A percentile compares a stretch with the other conserved stretches of the same genome.
phyloP scores from a whole-genome alignment of 2,797 vertebrate genomes.

The Lepilemur ruficaudatus region DNA sequence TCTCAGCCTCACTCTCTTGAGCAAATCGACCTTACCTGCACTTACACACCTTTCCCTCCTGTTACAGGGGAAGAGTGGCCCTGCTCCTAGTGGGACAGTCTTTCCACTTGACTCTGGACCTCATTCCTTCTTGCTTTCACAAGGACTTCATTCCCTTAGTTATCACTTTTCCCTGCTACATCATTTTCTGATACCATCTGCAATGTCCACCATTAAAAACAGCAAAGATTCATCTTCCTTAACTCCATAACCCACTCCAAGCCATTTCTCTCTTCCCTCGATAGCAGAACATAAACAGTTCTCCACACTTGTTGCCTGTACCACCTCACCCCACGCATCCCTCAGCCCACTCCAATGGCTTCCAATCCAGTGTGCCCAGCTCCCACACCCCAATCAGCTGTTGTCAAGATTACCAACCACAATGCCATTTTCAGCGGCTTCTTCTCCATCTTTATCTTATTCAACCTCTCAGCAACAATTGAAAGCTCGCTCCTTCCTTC shows the following conservation, averaged over 20 bases:
- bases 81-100: neutral
- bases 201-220: neutral
- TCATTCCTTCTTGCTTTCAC: neutral
- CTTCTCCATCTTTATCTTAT: neutral
- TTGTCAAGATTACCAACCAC: neutral
- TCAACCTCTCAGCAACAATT: neutral
- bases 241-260: neutral
- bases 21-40: neutral
- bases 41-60: neutral
- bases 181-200: neutral
- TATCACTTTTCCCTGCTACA: neutral
- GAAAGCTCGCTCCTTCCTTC: neutral
- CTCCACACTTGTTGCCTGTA: neutral
- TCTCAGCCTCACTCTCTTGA: neutral
- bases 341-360: neutral
- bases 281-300: neutral
- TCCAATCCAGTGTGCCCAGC: neutral
- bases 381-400: neutral
- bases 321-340: neutral
- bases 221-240: neutral
- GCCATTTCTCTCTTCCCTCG: neutral
- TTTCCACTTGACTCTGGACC: neutral
- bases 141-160: neutral
- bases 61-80: neutral
- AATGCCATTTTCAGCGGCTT: neutral